phyloP scores from a whole-genome alignment of 1,140 invertebrate species.

The Linepithema humile region DNA sequence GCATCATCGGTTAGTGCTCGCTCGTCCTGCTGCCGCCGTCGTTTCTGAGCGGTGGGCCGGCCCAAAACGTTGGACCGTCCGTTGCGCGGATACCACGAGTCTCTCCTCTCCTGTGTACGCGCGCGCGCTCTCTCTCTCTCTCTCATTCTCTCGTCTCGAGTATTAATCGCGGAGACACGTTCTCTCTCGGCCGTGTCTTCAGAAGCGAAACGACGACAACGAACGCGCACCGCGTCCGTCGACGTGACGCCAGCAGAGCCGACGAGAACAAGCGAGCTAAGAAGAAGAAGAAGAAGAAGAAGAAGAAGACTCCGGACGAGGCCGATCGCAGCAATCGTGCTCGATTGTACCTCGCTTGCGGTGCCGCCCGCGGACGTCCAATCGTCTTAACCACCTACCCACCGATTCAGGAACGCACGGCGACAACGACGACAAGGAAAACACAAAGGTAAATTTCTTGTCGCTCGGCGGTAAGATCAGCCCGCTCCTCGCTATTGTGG shows the following conservation, averaged over 20 bases:
- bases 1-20: constrained; percentile 74
- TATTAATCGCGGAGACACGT: neutral
- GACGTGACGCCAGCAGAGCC: constrained; percentile 1
- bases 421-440: constrained; percentile 60
- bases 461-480: neutral
- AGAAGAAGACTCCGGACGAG: neutral
- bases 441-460: constrained; percentile 56
- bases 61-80: constrained; percentile 82
- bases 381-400: constrained; percentile 60
- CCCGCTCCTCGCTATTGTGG: neutral
- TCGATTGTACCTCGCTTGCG: constrained; percentile 11
- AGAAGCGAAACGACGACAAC: constrained; percentile 27
- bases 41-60: constrained; percentile 83
- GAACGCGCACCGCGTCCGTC: neutral
- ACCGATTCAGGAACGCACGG: constrained; percentile 76
- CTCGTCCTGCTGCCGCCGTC: constrained; percentile 75
- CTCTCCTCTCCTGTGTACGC: constrained; percentile 38
- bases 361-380: constrained; percentile 50
- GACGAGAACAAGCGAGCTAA: constrained; percentile 11
- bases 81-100: constrained; percentile 66
- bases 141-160: neutral
- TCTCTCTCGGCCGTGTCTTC: constrained; percentile 20
- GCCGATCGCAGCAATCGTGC: neutral
- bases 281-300: constrained; percentile 22
- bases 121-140: constrained; percentile 33